Evolutionary conservation across 2,113 vertebrate species (phyloP).

Genomic region (Bombycilla garrulus): DNA sequence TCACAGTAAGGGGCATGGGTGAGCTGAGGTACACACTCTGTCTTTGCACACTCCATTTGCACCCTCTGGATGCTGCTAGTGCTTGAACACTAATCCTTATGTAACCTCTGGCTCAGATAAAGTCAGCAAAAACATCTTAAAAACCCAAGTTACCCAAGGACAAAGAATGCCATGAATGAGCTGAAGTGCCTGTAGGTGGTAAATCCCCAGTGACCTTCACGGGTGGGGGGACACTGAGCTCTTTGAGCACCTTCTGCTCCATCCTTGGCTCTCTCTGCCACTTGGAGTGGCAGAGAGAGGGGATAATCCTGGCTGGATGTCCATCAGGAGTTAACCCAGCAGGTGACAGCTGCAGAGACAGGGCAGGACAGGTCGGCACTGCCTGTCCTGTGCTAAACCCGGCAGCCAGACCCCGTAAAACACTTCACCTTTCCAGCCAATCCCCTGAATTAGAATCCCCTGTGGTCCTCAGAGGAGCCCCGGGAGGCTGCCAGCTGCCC

Average conservation of each 20-base stretch:
- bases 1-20: neutral
- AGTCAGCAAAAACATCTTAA: neutral
- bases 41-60: neutral
- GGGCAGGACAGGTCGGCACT: neutral
- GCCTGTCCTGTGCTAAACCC: neutral
- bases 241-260: neutral
- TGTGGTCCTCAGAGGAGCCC: neutral
- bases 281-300: neutral
- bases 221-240: accelerated
- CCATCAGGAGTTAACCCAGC: neutral
- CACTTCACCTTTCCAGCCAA: neutral
- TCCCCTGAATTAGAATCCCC: neutral
- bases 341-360: neutral
- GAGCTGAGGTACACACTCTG: neutral
- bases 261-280: neutral
- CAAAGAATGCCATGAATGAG: neutral
- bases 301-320: neutral
- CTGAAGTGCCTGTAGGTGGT: neutral
- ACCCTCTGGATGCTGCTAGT: neutral
- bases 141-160: neutral
- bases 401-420: neutral
- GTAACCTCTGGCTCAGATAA: neutral
- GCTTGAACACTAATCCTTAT: neutral
- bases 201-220: neutral
- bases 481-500: neutral